A percentile compares a stretch with the other conserved stretches of the same genome.
These are phyloP conservation scores for Talpa occidentalis DNA, from an alignment of 2,113 vertebrate species.

Conservation along the genomic window DNA sequence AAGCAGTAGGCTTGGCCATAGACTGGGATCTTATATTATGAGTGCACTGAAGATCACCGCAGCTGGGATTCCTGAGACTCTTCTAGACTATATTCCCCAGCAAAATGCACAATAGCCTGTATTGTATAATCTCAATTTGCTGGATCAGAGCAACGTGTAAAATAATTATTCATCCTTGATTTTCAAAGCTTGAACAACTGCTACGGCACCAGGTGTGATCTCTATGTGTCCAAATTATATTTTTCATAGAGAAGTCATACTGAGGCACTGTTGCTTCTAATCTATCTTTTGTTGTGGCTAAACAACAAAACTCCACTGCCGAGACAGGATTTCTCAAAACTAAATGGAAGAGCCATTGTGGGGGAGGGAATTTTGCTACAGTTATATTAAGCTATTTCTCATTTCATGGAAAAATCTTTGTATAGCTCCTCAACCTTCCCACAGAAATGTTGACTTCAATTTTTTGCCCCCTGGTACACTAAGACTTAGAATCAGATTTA, in stretches of 20 bases:
- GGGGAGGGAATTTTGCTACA: background rate
- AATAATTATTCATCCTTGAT: slow-evolving; percentile 37
- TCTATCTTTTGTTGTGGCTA: slow-evolving; percentile 23
- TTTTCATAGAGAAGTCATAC: background rate
- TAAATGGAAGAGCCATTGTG: background rate
- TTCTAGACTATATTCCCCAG: slow-evolving; percentile 13
- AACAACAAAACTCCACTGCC: background rate
- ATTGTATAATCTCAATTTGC: slow-evolving; percentile 40
- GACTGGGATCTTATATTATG: slow-evolving; percentile 26
- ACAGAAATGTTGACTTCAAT: background rate
- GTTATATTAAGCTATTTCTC: background rate
- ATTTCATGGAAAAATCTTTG: background rate
- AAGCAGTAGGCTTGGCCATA: background rate
- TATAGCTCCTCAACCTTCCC: background rate
- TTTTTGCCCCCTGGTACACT: background rate
- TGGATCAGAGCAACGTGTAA: slow-evolving; percentile 48
- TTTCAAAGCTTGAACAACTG: background rate
- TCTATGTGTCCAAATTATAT: background rate
- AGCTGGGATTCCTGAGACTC: background rate
- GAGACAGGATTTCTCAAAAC: slow-evolving; percentile 9
- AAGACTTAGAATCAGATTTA: background rate
- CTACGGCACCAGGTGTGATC: background rate
- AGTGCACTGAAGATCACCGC: background rate
- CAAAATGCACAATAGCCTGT: background rate
- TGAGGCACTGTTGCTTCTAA: slow-evolving; percentile 37